Percentiles rank a stretch among this genome's conserved stretches.
phyloP scores from a whole-genome alignment of 2,113 vertebrate genomes.

The Plectropomus leopardus region DNA sequence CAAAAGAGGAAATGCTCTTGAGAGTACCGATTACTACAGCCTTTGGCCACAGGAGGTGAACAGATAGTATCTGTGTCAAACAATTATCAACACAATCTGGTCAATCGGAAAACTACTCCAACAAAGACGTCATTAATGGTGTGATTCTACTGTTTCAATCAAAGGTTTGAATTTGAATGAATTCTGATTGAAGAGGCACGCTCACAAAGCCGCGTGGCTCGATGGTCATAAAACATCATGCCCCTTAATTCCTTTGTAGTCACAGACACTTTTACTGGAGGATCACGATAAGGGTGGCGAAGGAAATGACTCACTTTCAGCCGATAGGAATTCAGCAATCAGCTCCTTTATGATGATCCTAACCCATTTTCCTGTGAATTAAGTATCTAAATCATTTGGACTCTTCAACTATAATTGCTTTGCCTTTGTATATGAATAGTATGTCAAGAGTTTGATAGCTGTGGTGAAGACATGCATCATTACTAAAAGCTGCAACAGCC shows the following conservation, averaged over 20 bases:
- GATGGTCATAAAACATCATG: conserved; percentile 72
- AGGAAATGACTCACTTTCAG: conserved; percentile 71
- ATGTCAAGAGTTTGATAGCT: conserved; percentile 76
- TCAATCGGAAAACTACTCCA: conserved; percentile 66
- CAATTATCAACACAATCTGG: conserved; percentile 73
- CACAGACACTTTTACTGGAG: conserved; percentile 62
- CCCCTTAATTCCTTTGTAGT: conserved; percentile 74
- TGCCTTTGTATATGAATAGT: conserved; percentile 77
- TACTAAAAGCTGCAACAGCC: conserved; percentile 66
- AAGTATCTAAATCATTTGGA: conserved; percentile 75
- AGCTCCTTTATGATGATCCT: conserved; percentile 71
- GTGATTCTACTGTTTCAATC: conserved; percentile 76
- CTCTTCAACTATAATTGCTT: conserved; percentile 76
- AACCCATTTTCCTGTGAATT: conserved; percentile 68
- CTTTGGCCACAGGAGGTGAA: conserved; percentile 59
- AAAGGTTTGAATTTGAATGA: conserved; percentile 73
- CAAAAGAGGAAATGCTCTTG: conserved; percentile 51
- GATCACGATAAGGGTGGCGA: conserved; percentile 53
- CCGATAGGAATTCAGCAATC: conserved; percentile 76
- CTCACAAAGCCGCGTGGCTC: conserved; percentile 59
- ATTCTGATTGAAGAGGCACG: conserved; percentile 81
- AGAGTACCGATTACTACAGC: conserved; percentile 39
- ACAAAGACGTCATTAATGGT: conserved; percentile 79
- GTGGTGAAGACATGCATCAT: conserved; percentile 74
- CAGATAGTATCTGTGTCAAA: conserved; percentile 65